A percentile compares a stretch with the other conserved stretches of the same genome.
Evolutionary conservation across 2,888 invertebrate species (phyloP).

Genomic region (Argyresthia goedartella): DNA sequence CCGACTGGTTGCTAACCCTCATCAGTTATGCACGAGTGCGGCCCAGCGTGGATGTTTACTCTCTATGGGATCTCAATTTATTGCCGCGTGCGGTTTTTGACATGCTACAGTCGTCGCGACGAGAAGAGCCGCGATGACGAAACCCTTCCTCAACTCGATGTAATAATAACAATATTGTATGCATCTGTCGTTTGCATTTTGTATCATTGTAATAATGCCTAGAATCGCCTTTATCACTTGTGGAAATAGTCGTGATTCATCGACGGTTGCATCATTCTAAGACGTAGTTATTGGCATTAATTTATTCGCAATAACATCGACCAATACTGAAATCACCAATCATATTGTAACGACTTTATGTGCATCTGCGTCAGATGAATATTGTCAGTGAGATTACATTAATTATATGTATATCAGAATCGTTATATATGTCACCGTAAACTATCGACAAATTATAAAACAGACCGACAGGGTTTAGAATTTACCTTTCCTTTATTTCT

Average conservation of each 20-base stretch:
- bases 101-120: conserved; percentile 50
- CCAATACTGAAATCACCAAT: too few species aligned
- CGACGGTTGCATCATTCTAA: conserved; percentile 30
- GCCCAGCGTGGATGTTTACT: conserved; percentile 64
- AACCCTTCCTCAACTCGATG: conserved; percentile 22
- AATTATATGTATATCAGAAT: too few species aligned
- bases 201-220: background rate
- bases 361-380: conserved; percentile 48
- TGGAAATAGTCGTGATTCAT: conserved; percentile 28
- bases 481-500: too few species aligned
- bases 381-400: too few species aligned
- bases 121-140: conserved; percentile 34
- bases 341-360: conserved; percentile 11
- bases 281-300: conserved; percentile 8
- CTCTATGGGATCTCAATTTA: conserved; percentile 63
- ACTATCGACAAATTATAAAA: too few species aligned
- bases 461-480: too few species aligned
- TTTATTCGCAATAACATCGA: background rate
- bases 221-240: conserved; percentile 4
- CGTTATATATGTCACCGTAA: too few species aligned
- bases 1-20: conserved; percentile 58
- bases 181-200: background rate
- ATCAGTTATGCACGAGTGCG: conserved; percentile 70
- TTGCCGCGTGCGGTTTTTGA: conserved; percentile 66
- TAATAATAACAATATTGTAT: background rate